Evolutionary conservation across 1,140 invertebrate genomes (phyloP), one percentile per base, ranked within the genome.

Genomic region (Temnothorax nylanderi): DNA sequence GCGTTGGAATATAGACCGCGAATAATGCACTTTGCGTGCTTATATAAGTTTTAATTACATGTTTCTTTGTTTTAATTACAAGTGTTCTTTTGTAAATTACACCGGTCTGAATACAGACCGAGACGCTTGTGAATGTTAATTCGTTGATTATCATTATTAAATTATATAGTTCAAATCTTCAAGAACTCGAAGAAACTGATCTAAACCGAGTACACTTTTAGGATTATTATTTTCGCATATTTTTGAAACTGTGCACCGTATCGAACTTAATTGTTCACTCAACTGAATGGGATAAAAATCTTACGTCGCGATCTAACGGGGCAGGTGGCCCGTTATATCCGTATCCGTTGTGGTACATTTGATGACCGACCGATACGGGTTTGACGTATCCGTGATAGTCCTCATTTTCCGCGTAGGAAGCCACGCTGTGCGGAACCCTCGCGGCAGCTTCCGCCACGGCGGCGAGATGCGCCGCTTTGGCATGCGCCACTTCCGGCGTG

Each of bases 401-500:
- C 6, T 1, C 11, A 60, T 87, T 26, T 34, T 37, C 62, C 21
- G 51, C 0, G 11, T 71, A 65, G 34, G 71, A 44, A 69, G 47
- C 16, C 21, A 11, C 21, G 16, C 58, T 49, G 34, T 41, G 86
- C 18, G 78, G 26, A 3, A 85, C 32, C 7, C 62, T 80, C 34
- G 88, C 93, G 5, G 94, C 92, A 41, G 86, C 67, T 69, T 88
- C 85, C 47, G 92, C 93, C 87, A 94, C 89, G 37, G 93, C 93
- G 32, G 94, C 93, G 47, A 95, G 93, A 85, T 96, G 96, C 2
- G 95, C 95, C 13, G 96, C 96, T 92, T 96, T 96, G 21, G 96
- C 96, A 54, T 95, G 95, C 77, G 96, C 95, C 6, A 96, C 96
- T 91, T 96, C 96, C 77, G 96, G 96, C 41, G 96, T 96, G 92